Evolutionary conservation across 2,888 invertebrate genomes (phyloP).

Genomic region (Julus scanicus): DNA sequence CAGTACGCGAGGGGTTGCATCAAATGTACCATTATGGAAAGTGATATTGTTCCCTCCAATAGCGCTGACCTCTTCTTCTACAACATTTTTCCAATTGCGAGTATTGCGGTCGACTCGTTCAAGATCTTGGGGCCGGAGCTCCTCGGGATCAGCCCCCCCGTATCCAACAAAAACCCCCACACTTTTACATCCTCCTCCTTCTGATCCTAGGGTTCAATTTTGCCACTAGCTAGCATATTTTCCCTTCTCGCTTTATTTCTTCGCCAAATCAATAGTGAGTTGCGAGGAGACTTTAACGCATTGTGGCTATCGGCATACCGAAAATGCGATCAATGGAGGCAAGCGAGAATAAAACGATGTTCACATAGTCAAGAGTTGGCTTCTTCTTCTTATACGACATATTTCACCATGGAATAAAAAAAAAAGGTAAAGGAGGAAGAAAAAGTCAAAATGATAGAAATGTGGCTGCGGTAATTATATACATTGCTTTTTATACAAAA

Average conservation of each 20-base stretch:
- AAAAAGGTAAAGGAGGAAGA: background rate
- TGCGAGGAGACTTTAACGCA: background rate
- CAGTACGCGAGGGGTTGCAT: background rate
- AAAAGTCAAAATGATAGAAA: background rate
- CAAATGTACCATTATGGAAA: conserved; percentile 39
- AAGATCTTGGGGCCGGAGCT: background rate
- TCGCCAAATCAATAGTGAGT: conserved; percentile 17
- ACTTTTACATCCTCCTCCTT: background rate
- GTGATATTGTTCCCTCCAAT: conserved; percentile 42
- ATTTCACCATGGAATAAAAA: too few species aligned
- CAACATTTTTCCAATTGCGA: conserved; percentile 36
- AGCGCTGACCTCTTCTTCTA: conserved; percentile 22
- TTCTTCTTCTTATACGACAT: background rate
- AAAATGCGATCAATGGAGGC: conserved; percentile 12
- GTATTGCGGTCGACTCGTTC: conserved; percentile 15
- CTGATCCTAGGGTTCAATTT: conserved; percentile 8
- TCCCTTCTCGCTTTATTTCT: conserved; percentile 39
- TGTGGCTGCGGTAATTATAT: too few species aligned
- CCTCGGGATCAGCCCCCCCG: too few species aligned
- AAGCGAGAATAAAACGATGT: background rate
- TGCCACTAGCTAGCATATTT: conserved; percentile 32
- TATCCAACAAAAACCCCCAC: background rate
- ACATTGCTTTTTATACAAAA: too few species aligned
- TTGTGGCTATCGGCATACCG: conserved; percentile 6
- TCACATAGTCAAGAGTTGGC: background rate